Base-by-base conservation (phyloP, 2,797 vertebrate genomes). In the Gymnoscopelus microlampas region DNA sequence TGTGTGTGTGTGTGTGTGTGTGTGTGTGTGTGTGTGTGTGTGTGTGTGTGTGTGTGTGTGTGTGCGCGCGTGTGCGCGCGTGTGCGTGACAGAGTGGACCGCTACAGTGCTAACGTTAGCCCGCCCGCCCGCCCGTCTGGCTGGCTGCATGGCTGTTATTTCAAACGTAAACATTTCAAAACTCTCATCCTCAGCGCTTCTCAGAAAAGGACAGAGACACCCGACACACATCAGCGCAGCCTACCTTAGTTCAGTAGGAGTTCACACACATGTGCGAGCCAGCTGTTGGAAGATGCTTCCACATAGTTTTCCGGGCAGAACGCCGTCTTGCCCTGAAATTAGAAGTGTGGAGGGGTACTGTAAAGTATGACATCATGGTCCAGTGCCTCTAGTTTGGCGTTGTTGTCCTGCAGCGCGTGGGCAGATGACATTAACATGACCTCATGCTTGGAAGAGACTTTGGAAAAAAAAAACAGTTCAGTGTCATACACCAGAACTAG, bases 81-180 rank as follows among this genome's bases (percentile, higher is more conserved):
- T 9, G 39, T 7, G 47, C 8, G 39, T 78, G 81, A 74, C 74
- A 62, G 55, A 73, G 75, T 68, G 47, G 29, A 35, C 84, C 66
- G 79, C 81, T 81, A 56, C 76, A 77, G 78, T 77, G 77, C 66
- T 66, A 39, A 10, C 51, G 32, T 44, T 44, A 60, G 32, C 19
- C n/a, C 12, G 12, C 24, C 19, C 12, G 19, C 50, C 6, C 44
- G 12, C 11, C 60, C 1, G 7, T 48, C 47, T 12, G 39, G 39
- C 39, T 10, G 7, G 39, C 8, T 39, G 35, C 54, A 26, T 57
- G 55, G 57, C 77, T 70, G 77, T 81, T 82, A 71, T 87, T 94
- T 92, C 86, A 90, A 94, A 92, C 80, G 91, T 86, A 93, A 93
- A 94, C 92, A 90, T 73, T 77, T 70, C 74, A 56, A 60, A 68